Conservation (phyloP, 2,113 vertebrate species). For the Columba janthina region DNA sequence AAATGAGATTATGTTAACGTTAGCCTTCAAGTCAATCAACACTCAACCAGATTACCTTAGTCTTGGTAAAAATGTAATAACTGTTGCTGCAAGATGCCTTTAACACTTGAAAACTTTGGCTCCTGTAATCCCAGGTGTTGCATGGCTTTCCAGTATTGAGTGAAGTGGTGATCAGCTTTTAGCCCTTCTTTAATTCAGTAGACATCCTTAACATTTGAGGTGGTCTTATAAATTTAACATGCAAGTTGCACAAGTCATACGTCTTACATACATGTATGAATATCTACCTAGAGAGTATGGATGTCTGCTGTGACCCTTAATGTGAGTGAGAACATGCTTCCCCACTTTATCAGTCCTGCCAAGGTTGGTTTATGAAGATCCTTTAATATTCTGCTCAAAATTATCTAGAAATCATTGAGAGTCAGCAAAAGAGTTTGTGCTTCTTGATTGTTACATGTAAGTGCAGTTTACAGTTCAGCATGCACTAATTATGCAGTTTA, state of each 20-base stretch:
- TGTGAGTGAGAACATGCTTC: neutral
- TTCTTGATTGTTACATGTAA: neutral
- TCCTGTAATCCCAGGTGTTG: neutral
- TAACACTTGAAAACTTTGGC: neutral
- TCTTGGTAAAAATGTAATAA: neutral
- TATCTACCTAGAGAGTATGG: accelerated
- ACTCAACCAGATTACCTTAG: neutral
- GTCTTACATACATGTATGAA: accelerated
- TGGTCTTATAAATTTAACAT: neutral
- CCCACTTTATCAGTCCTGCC: neutral
- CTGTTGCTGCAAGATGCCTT: neutral
- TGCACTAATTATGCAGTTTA: neutral
- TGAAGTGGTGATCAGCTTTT: neutral
- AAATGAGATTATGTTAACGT: neutral
- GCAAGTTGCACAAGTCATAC: neutral
- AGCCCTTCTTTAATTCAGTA: neutral
- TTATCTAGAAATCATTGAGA: neutral
- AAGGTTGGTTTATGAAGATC: neutral
- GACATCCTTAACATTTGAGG: neutral
- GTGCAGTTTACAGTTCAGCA: neutral
- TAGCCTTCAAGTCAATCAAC: neutral
- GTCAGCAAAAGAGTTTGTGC: neutral
- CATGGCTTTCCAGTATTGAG: neutral
- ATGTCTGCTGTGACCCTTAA: neutral
- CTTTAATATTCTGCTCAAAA: neutral